phyloP scores from a whole-genome alignment of 2,113 vertebrate genomes.

The Cathartes aura region DNA sequence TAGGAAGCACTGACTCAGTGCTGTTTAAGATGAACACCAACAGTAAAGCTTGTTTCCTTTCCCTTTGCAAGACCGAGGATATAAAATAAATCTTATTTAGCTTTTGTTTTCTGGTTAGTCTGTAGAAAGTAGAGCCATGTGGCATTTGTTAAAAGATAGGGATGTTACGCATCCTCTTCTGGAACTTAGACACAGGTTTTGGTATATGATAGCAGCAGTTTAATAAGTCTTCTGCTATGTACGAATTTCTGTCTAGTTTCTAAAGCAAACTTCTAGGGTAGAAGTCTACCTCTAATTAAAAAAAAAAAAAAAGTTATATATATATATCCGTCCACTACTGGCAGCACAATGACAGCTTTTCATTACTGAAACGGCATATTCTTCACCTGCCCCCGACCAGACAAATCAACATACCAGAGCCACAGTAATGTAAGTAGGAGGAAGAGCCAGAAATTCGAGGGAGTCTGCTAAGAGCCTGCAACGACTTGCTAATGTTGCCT shows the following conservation, averaged over 20 bases:
- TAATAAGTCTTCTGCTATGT: background rate
- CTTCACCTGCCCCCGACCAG: background rate
- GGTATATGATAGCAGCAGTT: background rate
- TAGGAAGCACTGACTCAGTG: background rate
- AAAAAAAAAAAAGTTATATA: background rate
- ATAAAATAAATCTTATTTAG: background rate
- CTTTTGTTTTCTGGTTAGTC: background rate
- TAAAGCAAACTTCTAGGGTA: background rate
- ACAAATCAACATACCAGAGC: background rate
- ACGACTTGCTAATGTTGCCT: constrained; percentile 4
- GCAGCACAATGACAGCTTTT: background rate
- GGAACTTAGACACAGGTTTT: background rate
- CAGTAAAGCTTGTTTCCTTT: background rate
- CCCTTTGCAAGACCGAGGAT: background rate
- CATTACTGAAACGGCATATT: background rate
- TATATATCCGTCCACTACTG: too few species aligned
- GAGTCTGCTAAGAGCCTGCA: background rate
- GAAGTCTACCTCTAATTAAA: background rate
- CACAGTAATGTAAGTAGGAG: background rate
- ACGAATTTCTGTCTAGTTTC: background rate
- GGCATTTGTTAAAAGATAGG: background rate
- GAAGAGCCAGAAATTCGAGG: background rate
- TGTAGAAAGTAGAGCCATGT: background rate
- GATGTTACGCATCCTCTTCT: background rate
- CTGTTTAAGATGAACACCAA: background rate